Conservation (phyloP, 37 sponge, comb jelly and placozoan species). For the Hormiphora californensis region DNA sequence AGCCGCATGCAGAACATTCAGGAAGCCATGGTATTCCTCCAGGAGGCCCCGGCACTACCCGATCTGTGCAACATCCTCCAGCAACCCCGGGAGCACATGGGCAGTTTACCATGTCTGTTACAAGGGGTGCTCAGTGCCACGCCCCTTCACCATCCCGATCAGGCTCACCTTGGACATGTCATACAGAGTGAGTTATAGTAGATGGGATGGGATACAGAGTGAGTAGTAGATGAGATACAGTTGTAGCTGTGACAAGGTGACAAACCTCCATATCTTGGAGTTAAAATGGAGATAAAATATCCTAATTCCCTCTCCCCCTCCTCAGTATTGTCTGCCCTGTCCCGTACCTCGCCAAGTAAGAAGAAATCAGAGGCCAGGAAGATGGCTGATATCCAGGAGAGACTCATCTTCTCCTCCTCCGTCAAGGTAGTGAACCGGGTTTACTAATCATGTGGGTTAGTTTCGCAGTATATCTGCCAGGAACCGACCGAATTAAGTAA, state of each 20-base stretch:
- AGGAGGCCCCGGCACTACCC: conserved; percentile 47
- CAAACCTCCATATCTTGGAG: too few species aligned
- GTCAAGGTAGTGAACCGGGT: conserved; percentile 46
- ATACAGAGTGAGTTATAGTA: conserved; percentile 54
- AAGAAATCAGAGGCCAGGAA: conserved; percentile 50
- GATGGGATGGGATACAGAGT: too few species aligned
- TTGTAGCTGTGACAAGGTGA: too few species aligned
- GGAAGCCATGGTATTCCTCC: conserved; percentile 43
- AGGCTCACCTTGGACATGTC: conserved; percentile 51
- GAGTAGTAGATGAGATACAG: too few species aligned
- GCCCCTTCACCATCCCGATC: conserved; percentile 41
- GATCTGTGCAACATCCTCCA: conserved; percentile 47
- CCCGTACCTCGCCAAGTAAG: conserved; percentile 31
- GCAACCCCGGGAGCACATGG: conserved; percentile 44
- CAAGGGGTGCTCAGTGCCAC: conserved; percentile 6
- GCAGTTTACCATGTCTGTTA: conserved; percentile 29
- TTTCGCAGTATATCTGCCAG: too few species aligned
- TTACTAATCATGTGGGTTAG: neutral
- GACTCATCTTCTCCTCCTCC: conserved; percentile 34
- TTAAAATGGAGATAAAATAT: neutral
- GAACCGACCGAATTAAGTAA: too few species aligned
- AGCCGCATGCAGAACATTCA: conserved; percentile 6
- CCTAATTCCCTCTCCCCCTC: neutral
- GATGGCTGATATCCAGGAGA: conserved; percentile 44
- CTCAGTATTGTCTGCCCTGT: conserved; percentile 42